These are phyloP conservation scores for Aricia agestis DNA, from an alignment of 1,140 invertebrate genomes.

Conservation along the genomic window DNA sequence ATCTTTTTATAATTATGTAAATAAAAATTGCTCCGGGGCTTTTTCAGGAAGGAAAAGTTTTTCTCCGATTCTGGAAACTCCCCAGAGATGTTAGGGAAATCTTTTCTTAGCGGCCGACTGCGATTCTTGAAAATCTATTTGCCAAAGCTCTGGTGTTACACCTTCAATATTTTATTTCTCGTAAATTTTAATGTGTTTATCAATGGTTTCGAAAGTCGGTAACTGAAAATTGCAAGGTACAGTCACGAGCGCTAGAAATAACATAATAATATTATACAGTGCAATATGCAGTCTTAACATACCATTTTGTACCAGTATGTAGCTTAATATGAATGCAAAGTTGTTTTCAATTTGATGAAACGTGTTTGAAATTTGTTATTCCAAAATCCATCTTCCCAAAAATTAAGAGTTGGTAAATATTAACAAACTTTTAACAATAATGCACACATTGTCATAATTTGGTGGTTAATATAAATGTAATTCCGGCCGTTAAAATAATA, in stretches of 20 bases:
- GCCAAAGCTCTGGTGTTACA: neutral
- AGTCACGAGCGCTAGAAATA: neutral
- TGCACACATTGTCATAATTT: too few species aligned
- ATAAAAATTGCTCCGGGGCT: conserved; percentile 2
- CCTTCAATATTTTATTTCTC: neutral
- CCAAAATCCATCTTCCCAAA: too few species aligned
- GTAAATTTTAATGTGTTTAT: neutral
- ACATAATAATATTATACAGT: too few species aligned
- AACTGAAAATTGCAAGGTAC: neutral
- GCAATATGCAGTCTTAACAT: too few species aligned
- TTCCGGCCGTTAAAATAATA: neutral
- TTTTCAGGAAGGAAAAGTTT: neutral
- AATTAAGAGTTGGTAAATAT: too few species aligned
- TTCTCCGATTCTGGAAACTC: neutral
- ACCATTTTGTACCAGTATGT: too few species aligned
- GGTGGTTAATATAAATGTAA: too few species aligned
- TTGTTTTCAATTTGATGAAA: too few species aligned
- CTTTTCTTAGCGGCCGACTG: neutral
- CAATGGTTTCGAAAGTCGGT: neutral
- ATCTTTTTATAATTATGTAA: conserved; percentile 4
- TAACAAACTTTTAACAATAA: too few species aligned
- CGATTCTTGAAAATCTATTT: neutral
- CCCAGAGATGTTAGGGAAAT: neutral
- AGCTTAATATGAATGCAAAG: too few species aligned
- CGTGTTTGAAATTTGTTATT: too few species aligned